These are phyloP conservation scores for Drosophila rubida DNA, from an alignment of 2,888 invertebrate species.

Conservation along the genomic window DNA sequence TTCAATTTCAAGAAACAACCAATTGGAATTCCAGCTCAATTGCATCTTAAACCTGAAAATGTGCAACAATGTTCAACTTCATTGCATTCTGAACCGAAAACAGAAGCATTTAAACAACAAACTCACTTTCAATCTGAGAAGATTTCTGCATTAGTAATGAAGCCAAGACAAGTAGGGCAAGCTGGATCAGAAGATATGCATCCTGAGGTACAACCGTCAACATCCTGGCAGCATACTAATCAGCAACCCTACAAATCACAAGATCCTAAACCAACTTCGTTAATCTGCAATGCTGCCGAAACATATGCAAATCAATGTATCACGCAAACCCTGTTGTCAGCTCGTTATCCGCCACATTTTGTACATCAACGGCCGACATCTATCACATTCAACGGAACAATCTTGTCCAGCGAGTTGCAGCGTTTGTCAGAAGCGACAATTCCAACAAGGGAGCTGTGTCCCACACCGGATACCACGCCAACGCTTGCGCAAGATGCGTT, in stretches of 20 bases:
- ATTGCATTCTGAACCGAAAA: neutral
- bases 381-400: neutral
- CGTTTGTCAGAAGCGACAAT: neutral
- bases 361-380: slow-evolving; percentile 61
- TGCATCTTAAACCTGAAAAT: neutral
- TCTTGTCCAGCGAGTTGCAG: slow-evolving; percentile 2
- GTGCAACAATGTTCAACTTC: neutral
- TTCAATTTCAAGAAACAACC: neutral
- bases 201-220: neutral
- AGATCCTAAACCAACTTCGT: neutral
- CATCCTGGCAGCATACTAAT: neutral
- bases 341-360: slow-evolving; percentile 75
- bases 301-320: slow-evolving; percentile 27
- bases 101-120: neutral
- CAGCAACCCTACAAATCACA: neutral
- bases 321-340: slow-evolving; percentile 54
- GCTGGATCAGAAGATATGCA: neutral
- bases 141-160: neutral
- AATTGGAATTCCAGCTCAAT: neutral
- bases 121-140: neutral
- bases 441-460: neutral
- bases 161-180: neutral
- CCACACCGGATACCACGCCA: slow-evolving; percentile 20
- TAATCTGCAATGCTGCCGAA: slow-evolving; percentile 1
- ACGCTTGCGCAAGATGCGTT: neutral